Base-by-base conservation (phyloP, 2,113 vertebrate genomes). In the Pogona vitticeps region DNA sequence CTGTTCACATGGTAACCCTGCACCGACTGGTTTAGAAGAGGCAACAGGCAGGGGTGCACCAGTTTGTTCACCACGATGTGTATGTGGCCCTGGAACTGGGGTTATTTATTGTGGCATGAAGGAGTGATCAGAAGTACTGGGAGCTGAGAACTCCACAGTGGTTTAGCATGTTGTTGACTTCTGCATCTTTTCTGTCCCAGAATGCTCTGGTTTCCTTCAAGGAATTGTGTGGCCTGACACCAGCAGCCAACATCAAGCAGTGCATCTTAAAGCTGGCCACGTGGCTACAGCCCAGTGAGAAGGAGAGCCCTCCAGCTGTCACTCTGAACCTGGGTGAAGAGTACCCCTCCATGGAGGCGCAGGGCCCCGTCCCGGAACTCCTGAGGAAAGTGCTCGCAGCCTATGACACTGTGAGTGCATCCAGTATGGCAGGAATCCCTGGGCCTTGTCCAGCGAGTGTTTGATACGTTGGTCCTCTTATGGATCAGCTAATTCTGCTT, bases 121-220 rank as follows among this genome's bases (percentile, higher is more conserved):
- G 36, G 12, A 42, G 65, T 13, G 56, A 38, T 36, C 52, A 61
- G 73, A 61, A 77, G 52, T 18, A 18, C 26, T 31, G 17, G 8
- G 28, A 1, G 65, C 6, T 13, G 20, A 36, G 56, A 36, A 31
- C 6, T 14, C 0, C 0, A 36, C 0, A 0, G 40, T 3, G 13
- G 23, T 28, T 15, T 36, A 4, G 31, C 6, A 18, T 4, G 5
- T 58, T 42, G 38, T 14, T 26, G 0, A 52, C 38, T 36, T 31
- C 20, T 10, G 91, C 82, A 92, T 23, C n/a, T 75, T 31, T 82
- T 28, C 76, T 18, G 87, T 87, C 91, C 9, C 96, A 98, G 98
- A 98, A 98, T 6, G 98, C 98, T 1, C 90, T 97, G 96, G 98
- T 98, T 84, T 98, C 98, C 91, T 98, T 98, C 92, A 98, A 98